Percentiles rank a stretch among this genome's conserved stretches.
Evolutionary conservation across 2,797 vertebrate genomes (phyloP).

Genomic region (Otus scops): DNA sequence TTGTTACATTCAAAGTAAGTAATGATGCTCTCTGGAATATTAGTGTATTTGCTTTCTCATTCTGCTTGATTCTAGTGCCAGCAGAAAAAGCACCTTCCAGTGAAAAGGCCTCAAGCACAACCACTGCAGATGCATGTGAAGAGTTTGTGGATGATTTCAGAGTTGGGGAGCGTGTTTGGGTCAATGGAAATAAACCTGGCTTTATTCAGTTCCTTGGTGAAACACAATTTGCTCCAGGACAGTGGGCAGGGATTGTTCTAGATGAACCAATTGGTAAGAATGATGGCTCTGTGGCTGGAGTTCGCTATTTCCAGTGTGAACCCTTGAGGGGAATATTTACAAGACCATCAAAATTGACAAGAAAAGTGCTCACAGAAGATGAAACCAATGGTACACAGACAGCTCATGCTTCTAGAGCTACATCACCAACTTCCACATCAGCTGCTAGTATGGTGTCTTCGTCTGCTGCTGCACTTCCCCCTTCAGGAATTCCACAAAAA

Average conservation of each 20-base stretch:
- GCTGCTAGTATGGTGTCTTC: slow-evolving; percentile 73
- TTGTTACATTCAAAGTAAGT: neutral
- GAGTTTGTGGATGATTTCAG: slow-evolving; percentile 84
- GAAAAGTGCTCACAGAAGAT: slow-evolving; percentile 82
- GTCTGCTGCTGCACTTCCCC: slow-evolving; percentile 21
- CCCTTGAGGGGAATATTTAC: slow-evolving; percentile 95
- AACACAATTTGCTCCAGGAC: slow-evolving; percentile 94
- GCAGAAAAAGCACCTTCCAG: slow-evolving; percentile 75
- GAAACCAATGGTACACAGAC: slow-evolving; percentile 88
- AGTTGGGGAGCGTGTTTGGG: slow-evolving; percentile 93
- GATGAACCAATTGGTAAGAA: slow-evolving; percentile 97
- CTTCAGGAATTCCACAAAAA: slow-evolving; percentile 68
- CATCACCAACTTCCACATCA: slow-evolving; percentile 81
- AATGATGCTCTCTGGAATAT: neutral
- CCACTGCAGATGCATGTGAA: slow-evolving; percentile 76
- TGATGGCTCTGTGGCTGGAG: slow-evolving; percentile 93
- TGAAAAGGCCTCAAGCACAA: slow-evolving; percentile 74
- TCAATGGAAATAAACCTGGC: slow-evolving; percentile 94
- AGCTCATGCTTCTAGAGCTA: slow-evolving; percentile 78
- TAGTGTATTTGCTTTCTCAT: neutral
- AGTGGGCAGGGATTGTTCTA: slow-evolving; percentile 97
- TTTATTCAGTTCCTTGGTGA: slow-evolving; percentile 91
- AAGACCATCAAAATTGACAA: slow-evolving; percentile 90
- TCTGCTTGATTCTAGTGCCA: slow-evolving; percentile 66
- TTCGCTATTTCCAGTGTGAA: slow-evolving; percentile 96